These are phyloP conservation scores for Balearica regulorum DNA, from an alignment of 2,797 vertebrate species.

Conservation along the genomic window DNA sequence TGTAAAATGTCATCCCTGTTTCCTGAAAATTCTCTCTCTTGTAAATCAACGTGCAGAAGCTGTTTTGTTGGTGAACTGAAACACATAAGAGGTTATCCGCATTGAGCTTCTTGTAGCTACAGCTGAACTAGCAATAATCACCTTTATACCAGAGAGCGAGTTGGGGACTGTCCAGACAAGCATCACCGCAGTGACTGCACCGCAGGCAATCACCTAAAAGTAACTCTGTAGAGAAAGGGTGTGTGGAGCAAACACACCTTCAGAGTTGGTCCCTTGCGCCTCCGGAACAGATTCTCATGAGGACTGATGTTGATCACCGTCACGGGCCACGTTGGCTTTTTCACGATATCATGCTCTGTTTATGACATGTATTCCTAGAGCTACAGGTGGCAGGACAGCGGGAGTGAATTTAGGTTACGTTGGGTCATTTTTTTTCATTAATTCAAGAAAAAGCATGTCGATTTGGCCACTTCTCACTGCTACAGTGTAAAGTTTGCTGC, in stretches of 20 bases:
- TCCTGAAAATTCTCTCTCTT: not conserved
- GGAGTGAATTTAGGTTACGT: not conserved
- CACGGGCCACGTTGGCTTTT: rapidly evolving
- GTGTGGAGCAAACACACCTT: not conserved
- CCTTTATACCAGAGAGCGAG: too few species aligned
- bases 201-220: not conserved
- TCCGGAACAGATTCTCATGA: not conserved
- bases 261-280: not conserved
- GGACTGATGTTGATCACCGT: not conserved
- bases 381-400: not conserved
- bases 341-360: rapidly evolving
- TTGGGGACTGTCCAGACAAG: not conserved
- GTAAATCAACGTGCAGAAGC: not conserved
- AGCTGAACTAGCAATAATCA: not conserved
- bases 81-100: rapidly evolving
- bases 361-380: not conserved
- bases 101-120: not conserved
- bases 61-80: not conserved
- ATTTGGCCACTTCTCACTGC: not conserved
- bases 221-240: not conserved
- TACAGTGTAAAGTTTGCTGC: not conserved
- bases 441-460: rapidly evolving
- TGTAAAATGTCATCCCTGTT: not conserved
- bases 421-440: not conserved
- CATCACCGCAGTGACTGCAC: not conserved